These are phyloP conservation scores for Pyrochroa serraticornis DNA, from an alignment of 2,888 invertebrate species.

Conservation along the genomic window DNA sequence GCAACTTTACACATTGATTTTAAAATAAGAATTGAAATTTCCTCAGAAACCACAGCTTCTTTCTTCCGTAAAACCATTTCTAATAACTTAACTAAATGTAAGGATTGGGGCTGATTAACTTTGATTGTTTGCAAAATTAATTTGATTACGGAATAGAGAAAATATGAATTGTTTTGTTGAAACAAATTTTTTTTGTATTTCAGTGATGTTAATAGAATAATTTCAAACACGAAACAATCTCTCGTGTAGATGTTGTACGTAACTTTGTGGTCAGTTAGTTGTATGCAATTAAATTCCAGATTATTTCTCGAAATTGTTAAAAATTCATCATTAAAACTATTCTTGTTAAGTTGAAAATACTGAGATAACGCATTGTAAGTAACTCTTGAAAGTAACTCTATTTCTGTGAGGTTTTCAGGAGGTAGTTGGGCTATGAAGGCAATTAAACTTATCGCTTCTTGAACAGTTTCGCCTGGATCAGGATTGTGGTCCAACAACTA, in stretches of 20 bases:
- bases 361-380: conserved; percentile 6
- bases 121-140: conserved; percentile 20
- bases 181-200: conserved; percentile 7
- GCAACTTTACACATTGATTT: conserved; percentile 33
- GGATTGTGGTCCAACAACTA: not conserved
- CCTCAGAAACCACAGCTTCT: conserved; percentile 24
- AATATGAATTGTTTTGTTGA: conserved; percentile 5
- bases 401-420: conserved; percentile 18
- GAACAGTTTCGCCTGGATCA: not conserved
- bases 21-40: conserved; percentile 29
- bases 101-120: conserved; percentile 28
- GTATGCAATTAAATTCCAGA: not conserved
- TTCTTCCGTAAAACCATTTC: conserved; percentile 34
- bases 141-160: conserved; percentile 8
- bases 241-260: conserved; percentile 10
- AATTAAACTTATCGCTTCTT: conserved; percentile 27
- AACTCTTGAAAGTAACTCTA: conserved; percentile 30
- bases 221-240: conserved; percentile 29
- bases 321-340: not conserved
- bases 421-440: conserved; percentile 21
- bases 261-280: not conserved
- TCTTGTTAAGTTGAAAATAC: conserved; percentile 14
- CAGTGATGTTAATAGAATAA: conserved; percentile 29
- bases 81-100: conserved; percentile 35
- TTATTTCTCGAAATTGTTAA: not conserved